These are phyloP conservation scores for Melanostoma mellinum DNA, from an alignment of 2,888 invertebrate genomes.

Conservation along the genomic window DNA sequence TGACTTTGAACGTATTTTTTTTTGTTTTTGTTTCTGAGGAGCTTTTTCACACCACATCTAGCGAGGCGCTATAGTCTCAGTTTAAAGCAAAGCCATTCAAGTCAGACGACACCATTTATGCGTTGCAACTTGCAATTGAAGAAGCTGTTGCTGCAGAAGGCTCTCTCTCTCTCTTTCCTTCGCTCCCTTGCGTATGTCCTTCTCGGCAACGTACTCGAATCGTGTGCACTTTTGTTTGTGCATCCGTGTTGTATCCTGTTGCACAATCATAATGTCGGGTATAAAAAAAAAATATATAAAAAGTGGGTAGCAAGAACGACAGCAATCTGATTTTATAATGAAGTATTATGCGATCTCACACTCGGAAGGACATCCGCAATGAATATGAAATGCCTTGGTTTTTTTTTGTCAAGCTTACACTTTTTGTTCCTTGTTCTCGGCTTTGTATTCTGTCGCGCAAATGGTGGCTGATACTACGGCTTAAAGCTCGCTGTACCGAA, in stretches of 20 bases:
- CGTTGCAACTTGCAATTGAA: constrained; percentile 45
- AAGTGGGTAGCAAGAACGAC: constrained; percentile 8
- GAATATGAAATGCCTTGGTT: constrained; percentile 50
- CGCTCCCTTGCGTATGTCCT: constrained; percentile 11
- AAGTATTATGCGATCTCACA: constrained; percentile 57
- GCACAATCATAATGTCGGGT: constrained; percentile 22
- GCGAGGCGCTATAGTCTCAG: constrained; percentile 17
- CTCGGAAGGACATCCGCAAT: constrained; percentile 59
- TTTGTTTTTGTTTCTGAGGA: constrained; percentile 40
- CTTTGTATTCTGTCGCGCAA: constrained; percentile 1
- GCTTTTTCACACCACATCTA: constrained; percentile 49
- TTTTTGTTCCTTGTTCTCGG: constrained; percentile 1
- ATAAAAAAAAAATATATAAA: constrained; percentile 17
- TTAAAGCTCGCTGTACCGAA: too few species aligned
- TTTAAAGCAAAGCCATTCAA: constrained; percentile 51
- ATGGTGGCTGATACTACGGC: not conserved
- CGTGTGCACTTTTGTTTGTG: constrained; percentile 48
- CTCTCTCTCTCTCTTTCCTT: constrained; percentile 1
- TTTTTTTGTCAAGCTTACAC: not conserved
- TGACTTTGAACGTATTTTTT: constrained; percentile 48
- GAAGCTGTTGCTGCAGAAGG: constrained; percentile 22
- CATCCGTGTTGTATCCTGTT: constrained; percentile 46
- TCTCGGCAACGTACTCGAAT: not conserved
- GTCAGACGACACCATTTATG: constrained; percentile 53
- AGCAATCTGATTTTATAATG: constrained; percentile 67